Percentiles rank a stretch among this genome's conserved stretches.
These are phyloP conservation scores for Euplexia lucipara DNA, from an alignment of 2,888 invertebrate species.

Conservation along the genomic window DNA sequence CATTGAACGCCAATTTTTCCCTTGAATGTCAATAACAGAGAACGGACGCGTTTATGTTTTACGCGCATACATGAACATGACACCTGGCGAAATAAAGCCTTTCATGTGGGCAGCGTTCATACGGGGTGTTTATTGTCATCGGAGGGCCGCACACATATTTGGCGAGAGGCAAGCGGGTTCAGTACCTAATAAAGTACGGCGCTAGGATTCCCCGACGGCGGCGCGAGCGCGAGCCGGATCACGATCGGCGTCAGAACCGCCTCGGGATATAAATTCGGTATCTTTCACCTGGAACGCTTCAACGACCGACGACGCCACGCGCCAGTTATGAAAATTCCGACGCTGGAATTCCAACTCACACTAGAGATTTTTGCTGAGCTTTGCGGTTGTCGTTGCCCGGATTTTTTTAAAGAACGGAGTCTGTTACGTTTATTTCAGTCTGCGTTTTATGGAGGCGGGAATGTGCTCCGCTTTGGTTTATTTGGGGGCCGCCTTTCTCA, in stretches of 20 bases:
- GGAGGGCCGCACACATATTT: constrained; percentile 78
- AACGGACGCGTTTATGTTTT: constrained; percentile 75
- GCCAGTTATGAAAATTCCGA: constrained; percentile 90
- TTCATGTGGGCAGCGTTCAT: constrained; percentile 77
- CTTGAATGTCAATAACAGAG: constrained; percentile 71
- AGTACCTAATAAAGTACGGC: constrained; percentile 79
- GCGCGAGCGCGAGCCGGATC: constrained; percentile 69
- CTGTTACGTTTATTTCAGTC: constrained; percentile 88
- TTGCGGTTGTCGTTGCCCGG: constrained; percentile 85
- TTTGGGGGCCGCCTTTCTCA: constrained; percentile 88
- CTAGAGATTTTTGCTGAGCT: constrained; percentile 88
- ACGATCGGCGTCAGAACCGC: constrained; percentile 75
- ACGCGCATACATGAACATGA: constrained; percentile 76
- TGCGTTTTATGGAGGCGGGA: constrained; percentile 89
- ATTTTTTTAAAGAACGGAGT: constrained; percentile 88
- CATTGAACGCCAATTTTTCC: constrained; percentile 61
- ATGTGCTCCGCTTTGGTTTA: constrained; percentile 89
- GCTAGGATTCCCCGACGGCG: constrained; percentile 71
- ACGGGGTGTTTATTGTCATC: constrained; percentile 81
- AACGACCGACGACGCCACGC: constrained; percentile 76
- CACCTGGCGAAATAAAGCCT: constrained; percentile 81
- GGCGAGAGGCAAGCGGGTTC: constrained; percentile 70
- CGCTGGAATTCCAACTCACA: constrained; percentile 87
- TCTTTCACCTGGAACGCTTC: constrained; percentile 84
- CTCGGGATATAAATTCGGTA: constrained; percentile 83